Base-by-base conservation (phyloP, 2,797 vertebrate species). In the Amblyraja radiata region DNA sequence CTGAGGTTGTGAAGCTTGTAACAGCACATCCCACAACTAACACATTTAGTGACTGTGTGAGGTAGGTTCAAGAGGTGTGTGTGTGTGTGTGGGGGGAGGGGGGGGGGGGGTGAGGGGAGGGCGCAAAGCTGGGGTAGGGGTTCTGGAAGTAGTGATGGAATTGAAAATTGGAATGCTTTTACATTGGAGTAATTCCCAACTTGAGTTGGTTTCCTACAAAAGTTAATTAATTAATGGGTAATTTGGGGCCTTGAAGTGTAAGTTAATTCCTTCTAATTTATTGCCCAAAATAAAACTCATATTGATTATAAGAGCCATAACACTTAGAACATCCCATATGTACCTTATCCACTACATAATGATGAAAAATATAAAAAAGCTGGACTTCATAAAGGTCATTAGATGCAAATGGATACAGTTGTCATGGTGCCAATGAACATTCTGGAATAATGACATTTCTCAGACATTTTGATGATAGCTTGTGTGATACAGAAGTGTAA, bases 391-490 rank as follows among this genome's bases (percentile, higher is more conserved):
- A 91, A 91, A 39, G 90, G 91, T 46, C 25, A 74, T 71, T 21
- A 39, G 65, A 74, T 36, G 71, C 90, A 76, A 13, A 54, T 92
- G 71, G 71, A 54, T 1, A n/a, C 71, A 28, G 90, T 92, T 92
- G 90, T 92, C 90, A 74, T 58, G 90, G 71, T 46, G 73, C 36
- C 90, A 76, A 11, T 92, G 46, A 73, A 76, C 71, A 76, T 54
- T 92, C 46, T n/a, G 90, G 39, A 92, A 92, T 39, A 6, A 36
- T 76, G 39, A 36, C 36, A 74, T 74, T 92, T 92, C 58, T 76
- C 36, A 76, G 39, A 76, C 14, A 54, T 23, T 73, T 63, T 73
- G 25, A 92, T 92, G 28, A 21, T 54, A 54, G 68, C 46, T 54
- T 92, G 13, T 76, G 73, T n/a, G 90, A 73, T 39, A 92, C 36